These are phyloP conservation scores for Gonocerus acuteangulatus DNA, from an alignment of 2,888 invertebrate genomes.

Conservation along the genomic window DNA sequence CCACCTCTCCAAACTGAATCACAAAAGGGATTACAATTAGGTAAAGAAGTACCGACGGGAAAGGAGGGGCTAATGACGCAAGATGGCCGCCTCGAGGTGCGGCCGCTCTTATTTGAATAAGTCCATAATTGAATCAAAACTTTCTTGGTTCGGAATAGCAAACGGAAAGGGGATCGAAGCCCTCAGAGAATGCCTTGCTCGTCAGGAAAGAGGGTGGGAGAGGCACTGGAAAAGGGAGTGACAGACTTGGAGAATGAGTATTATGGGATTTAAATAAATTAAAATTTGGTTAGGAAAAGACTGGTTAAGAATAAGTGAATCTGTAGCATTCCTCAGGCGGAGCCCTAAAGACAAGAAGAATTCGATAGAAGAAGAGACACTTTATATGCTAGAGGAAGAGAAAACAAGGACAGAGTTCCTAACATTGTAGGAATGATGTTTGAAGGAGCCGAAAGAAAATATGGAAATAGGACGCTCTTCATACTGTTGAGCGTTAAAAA, in stretches of 20 bases:
- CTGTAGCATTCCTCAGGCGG: no score
- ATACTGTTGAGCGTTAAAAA: no score
- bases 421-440: no score
- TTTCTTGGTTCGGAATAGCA: neutral
- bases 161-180: neutral
- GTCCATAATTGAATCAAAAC: constrained; percentile 24
- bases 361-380: no score
- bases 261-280: no score
- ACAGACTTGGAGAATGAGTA: neutral
- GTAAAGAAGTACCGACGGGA: neutral
- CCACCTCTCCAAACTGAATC: constrained; percentile 8
- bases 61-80: constrained; percentile 15
- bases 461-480: no score
- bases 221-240: neutral
- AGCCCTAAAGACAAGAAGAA: no score
- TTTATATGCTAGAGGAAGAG: no score
- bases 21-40: constrained; percentile 24
- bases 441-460: no score
- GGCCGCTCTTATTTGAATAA: constrained; percentile 21
- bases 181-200: neutral
- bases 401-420: no score
- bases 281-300: no score
- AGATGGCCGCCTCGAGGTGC: constrained; percentile 20
- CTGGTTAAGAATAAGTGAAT: no score
- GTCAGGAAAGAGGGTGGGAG: neutral